Evolutionary conservation across 2,888 invertebrate species (phyloP), one percentile per base, ranked within the genome.

Genomic region (Esperia sulphurella): DNA sequence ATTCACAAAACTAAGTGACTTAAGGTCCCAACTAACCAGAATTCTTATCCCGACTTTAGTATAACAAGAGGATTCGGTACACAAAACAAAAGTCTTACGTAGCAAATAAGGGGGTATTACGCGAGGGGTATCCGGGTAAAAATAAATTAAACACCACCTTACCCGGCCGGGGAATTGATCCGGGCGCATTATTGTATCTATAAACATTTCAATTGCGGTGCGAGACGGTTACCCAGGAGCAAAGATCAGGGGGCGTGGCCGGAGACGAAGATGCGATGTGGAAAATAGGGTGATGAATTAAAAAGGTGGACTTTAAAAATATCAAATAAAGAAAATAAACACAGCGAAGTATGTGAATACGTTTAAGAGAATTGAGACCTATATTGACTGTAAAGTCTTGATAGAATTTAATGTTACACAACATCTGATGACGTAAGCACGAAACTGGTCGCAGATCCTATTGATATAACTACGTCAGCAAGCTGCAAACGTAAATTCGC

Each of bases 181-280:
- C 82, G 70, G 63, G 61, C 66, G 78, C 75, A 75, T 83, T 83
- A 83, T 79, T 80, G 79, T 82, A 83, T 83, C 83, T 82, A 81
- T 84, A 83, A 84, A 83, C 83, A 84, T 86, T 84, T 83, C 84
- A 84, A 85, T 85, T 83, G 84, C 69, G 73, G 68, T 55, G 55
- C 50, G 59, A 53, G 49, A 53, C 49, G 45, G 52, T 53, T 55
- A 59, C 56, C 63, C 62, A 48, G 63, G 59, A 2, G 50, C 62
- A 62, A 64, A 69, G 66, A 71, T 64, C 58, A 59, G 43, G 40
- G 45, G 49, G 46, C 43, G 53, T 51, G 51, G 21, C 30, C 7
- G 7, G 35, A 35, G 28, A 10, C 8, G 35, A n/a, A 29, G 14
- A 41, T 28, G 10, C 14, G 41, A 28, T 28, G 14, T 28, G 28